Base-by-base conservation (phyloP, 2,888 invertebrate species). In the Allolobophora icterica region DNA sequence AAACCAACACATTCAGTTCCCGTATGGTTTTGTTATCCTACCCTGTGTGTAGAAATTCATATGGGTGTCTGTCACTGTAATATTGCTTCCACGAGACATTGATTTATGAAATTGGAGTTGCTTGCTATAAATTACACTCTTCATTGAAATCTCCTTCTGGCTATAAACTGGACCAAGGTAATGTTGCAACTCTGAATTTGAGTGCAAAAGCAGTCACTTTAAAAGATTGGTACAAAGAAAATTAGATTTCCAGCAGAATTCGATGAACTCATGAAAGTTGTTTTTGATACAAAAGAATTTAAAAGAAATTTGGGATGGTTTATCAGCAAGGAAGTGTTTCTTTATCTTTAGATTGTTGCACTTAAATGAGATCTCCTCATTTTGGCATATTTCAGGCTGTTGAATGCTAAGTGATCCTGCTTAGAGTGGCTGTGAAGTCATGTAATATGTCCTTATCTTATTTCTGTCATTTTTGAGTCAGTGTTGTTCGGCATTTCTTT, bases 221-320 rank as follows among this genome's bases (percentile, higher is more conserved):
- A 21, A 8, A 52, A 24, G 52, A 52, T 17, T 52, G 6, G 24
- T 24, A 24, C 24, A 71, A n/a, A 71, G n/a, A 8, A 71, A n/a
- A n/a, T 71, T 71, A 71, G 71, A 71, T 71, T 71, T n/a, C n/a
- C 71, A 52, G 21, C 52, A 71, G 71, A 71, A 71, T 71, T 71
- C 30, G 13, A n/a, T 71, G 30, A 52, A 4, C 52, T 52, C 4
- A 71, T 5, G n/a, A 71, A 52, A 52, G 52, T 24, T 52, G 52
- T 52, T 21, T 13, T 24, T 52, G 52, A 24, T 24, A 24, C 52
- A 52, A 21, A 24, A 5, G 45, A 38, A 17, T 42, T 3, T 52
- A 21, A 52, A 52, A 52, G 52, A 52, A 71, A 71, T 71, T 71
- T 71, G 30, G n/a, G 30, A n/a, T 71, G 6, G 71, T n/a, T 71